A percentile compares a stretch with the other conserved stretches of the same genome.
Evolutionary conservation across 2,888 invertebrate genomes (phyloP).

Genomic region (Pyrocoelia pectoralis): DNA sequence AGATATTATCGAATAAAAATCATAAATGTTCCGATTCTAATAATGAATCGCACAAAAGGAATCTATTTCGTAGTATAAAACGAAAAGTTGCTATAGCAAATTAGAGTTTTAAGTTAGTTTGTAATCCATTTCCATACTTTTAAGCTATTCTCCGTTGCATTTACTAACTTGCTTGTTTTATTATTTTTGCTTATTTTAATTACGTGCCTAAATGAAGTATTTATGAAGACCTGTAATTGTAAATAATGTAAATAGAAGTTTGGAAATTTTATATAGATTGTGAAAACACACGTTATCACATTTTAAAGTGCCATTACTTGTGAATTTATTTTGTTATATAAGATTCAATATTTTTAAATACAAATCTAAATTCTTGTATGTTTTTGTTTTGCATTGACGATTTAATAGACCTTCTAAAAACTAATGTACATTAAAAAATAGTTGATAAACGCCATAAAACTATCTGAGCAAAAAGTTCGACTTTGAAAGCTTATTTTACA

Average conservation of each 20-base stretch:
- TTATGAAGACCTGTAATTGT: neutral
- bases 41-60: slow-evolving; percentile 35
- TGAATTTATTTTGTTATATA: slow-evolving; percentile 21
- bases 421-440: too few species aligned
- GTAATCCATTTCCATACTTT: neutral
- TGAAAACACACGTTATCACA: neutral
- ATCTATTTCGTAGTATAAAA: slow-evolving; percentile 24
- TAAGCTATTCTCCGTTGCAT: slow-evolving; percentile 1
- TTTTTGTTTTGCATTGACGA: neutral
- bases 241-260: slow-evolving; percentile 16
- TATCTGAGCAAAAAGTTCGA: too few species aligned
- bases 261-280: slow-evolving; percentile 1
- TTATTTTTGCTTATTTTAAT: neutral
- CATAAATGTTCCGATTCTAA: slow-evolving; percentile 20
- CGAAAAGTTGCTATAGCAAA: slow-evolving; percentile 32
- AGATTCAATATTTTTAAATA: slow-evolving; percentile 17
- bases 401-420: too few species aligned
- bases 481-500: too few species aligned
- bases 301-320: slow-evolving; percentile 14
- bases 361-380: neutral
- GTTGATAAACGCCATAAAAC: too few species aligned
- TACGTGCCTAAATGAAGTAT: neutral
- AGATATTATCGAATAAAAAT: slow-evolving; percentile 34
- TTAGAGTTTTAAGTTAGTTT: slow-evolving; percentile 6
- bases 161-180: slow-evolving; percentile 2